Evolutionary conservation across 2,888 invertebrate species (phyloP).

Genomic region (Agelastica alni): DNA sequence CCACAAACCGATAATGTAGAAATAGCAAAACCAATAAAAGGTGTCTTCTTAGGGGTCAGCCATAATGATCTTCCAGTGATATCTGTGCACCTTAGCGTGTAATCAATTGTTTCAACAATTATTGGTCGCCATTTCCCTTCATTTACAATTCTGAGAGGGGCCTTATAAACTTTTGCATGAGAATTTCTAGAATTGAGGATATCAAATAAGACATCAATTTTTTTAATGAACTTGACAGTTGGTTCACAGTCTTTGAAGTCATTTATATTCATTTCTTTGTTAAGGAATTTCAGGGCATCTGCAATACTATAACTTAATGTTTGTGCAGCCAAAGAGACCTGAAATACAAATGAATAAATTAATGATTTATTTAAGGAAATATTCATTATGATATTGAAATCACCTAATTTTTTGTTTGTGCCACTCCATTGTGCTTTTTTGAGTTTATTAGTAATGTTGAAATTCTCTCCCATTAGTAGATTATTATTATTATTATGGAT

Average conservation of each 20-base stretch:
- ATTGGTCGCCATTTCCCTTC: constrained; percentile 17
- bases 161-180: constrained; percentile 20
- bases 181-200: no score
- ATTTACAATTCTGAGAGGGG: constrained; percentile 11
- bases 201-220: no score
- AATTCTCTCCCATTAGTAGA: no score
- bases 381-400: neutral
- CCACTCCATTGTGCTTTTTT: constrained; percentile 24
- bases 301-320: constrained; percentile 29
- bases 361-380: constrained; percentile 1
- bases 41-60: constrained; percentile 15
- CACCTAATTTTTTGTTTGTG: constrained; percentile 31
- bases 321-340: constrained; percentile 31
- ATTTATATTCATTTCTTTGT: constrained; percentile 8
- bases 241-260: constrained; percentile 24
- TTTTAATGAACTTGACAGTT: constrained; percentile 23
- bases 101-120: constrained; percentile 9
- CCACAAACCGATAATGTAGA: constrained; percentile 14
- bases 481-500: constrained; percentile 20
- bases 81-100: constrained; percentile 14
- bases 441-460: constrained; percentile 22
- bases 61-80: constrained; percentile 1
- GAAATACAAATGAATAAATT: no score
- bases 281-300: constrained; percentile 24
- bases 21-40: constrained; percentile 24